Percentiles rank a stretch among this genome's conserved stretches.
Evolutionary conservation across 2,797 vertebrate genomes (phyloP).

Genomic region (Aeoliscus strigatus): DNA sequence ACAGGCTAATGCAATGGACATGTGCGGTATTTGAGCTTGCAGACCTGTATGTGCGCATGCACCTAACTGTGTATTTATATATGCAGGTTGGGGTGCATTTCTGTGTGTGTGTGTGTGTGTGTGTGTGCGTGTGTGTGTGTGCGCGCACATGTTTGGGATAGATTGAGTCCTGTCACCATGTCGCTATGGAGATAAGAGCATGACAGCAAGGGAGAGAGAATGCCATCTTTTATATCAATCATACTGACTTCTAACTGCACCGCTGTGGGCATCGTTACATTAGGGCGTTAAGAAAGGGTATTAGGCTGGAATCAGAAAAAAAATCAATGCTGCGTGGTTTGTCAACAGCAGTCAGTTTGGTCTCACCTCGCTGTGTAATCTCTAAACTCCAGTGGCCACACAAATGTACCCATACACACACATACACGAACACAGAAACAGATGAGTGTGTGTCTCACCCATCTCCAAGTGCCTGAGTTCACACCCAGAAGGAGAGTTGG

Average conservation of each 20-base stretch:
- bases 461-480: conserved; percentile 59
- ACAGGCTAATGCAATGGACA: conserved; percentile 12
- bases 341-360: conserved; percentile 65
- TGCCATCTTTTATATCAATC: conserved; percentile 74
- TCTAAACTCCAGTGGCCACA: conserved; percentile 61
- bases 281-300: conserved; percentile 50
- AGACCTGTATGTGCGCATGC: too few species aligned
- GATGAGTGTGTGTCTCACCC: conserved; percentile 49
- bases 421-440: conserved; percentile 38
- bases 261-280: conserved; percentile 22
- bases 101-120: conserved; percentile 3
- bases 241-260: conserved; percentile 55
- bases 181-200: conserved; percentile 70
- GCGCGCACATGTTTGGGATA: conserved; percentile 36
- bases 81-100: too few species aligned
- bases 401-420: conserved; percentile 13
- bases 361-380: conserved; percentile 63
- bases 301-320: conserved; percentile 63
- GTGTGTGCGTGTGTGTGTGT: conserved; percentile 18
- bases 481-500: conserved; percentile 45
- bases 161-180: conserved; percentile 67
- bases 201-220: conserved; percentile 59
- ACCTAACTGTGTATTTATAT: too few species aligned
- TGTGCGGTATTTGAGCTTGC: conserved; percentile 21
- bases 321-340: conserved; percentile 67